phyloP scores from a whole-genome alignment of 2,797 vertebrate genomes.

The Pteropus rufus region DNA sequence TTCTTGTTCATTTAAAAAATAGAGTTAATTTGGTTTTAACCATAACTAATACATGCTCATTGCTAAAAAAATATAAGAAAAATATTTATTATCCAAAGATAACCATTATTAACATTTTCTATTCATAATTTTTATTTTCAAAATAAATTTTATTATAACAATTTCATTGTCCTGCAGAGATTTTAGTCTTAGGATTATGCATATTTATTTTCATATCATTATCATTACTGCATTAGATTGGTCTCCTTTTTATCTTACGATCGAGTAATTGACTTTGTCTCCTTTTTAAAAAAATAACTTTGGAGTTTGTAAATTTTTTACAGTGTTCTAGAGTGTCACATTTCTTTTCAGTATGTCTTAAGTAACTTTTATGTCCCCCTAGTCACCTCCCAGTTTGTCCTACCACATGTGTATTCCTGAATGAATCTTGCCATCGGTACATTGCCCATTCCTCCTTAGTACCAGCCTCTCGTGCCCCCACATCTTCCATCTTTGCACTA shows the following conservation, averaged over 20 bases:
- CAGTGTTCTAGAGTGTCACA: neutral
- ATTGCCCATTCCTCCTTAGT: neutral
- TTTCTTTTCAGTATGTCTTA: neutral
- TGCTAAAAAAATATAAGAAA: slow-evolving; percentile 25
- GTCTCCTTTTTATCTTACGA: neutral
- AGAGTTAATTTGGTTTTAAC: neutral
- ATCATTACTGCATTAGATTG: neutral
- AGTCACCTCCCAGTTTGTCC: neutral
- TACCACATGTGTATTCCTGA: neutral
- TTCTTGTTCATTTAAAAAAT: slow-evolving; percentile 5
- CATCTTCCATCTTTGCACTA: neutral
- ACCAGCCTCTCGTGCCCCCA: neutral
- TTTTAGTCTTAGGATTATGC: slow-evolving; percentile 7
- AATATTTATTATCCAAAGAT: neutral
- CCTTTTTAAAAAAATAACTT: neutral
- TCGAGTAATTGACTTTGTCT: neutral
- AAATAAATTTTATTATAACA: neutral
- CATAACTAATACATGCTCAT: neutral
- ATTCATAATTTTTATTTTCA: neutral
- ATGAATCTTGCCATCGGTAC: neutral
- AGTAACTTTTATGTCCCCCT: neutral
- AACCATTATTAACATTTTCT: neutral
- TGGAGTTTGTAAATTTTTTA: neutral
- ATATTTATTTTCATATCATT: neutral
- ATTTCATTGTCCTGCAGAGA: neutral